phyloP scores from a whole-genome alignment of 2,888 invertebrate species.

The Ichneumoninae sp. region DNA sequence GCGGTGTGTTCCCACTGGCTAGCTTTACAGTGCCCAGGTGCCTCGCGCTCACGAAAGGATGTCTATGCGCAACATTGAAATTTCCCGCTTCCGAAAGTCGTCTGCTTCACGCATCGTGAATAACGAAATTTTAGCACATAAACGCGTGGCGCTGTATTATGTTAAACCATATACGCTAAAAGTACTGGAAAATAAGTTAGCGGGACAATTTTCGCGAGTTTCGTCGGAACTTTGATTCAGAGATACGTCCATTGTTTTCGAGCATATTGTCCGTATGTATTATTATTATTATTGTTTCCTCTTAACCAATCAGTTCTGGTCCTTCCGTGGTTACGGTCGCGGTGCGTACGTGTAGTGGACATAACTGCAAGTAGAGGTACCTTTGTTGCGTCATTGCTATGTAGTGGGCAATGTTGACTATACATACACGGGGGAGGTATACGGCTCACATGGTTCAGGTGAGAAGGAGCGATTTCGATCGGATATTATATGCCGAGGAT shows the following conservation, averaged over 20 bases:
- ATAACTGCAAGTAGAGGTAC: neutral
- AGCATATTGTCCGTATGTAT: neutral
- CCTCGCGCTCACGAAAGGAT: conserved; percentile 8
- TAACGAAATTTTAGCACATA: conserved; percentile 33
- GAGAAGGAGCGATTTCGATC: conserved; percentile 61
- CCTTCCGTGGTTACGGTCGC: neutral
- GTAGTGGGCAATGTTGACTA: neutral
- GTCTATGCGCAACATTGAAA: neutral
- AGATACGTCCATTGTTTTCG: neutral
- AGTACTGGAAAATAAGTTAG: neutral
- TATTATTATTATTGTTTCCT: neutral
- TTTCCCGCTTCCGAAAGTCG: conserved; percentile 16
- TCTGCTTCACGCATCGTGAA: conserved; percentile 33
- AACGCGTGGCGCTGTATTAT: neutral
- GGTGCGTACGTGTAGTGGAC: neutral
- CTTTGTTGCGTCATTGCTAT: neutral
- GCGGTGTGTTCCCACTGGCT: conserved; percentile 38
- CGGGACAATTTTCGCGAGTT: neutral
- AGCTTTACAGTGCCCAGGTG: neutral
- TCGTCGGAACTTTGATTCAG: neutral
- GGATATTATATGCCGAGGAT: conserved; percentile 43
- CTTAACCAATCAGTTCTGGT: neutral
- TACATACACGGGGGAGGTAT: conserved; percentile 14
- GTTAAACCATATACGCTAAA: neutral
- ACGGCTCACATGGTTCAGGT: conserved; percentile 36